Conservation (phyloP, 2,113 vertebrate species). For the Agapornis roseicollis region DNA sequence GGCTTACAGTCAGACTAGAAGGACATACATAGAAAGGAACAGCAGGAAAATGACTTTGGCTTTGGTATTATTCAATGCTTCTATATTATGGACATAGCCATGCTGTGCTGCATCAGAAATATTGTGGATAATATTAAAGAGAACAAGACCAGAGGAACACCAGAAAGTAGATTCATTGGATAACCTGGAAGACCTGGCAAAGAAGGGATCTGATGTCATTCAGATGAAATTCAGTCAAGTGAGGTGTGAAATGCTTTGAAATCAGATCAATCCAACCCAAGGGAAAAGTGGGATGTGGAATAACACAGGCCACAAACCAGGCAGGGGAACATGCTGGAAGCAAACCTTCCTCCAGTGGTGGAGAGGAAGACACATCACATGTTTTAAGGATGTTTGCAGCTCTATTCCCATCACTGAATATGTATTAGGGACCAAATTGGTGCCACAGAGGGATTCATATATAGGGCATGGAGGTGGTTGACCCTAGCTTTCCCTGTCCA, state of each 20-base stretch:
- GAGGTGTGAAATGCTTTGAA: not conserved
- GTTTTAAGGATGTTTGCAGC: not conserved
- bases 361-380: rapidly evolving
- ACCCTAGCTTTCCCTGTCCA: not conserved
- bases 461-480: not conserved
- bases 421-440: not conserved
- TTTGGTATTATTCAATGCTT: not conserved
- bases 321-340: not conserved
- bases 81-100: not conserved
- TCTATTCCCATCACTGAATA: not conserved
- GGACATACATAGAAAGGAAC: not conserved
- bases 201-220: not conserved
- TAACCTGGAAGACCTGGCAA: not conserved
- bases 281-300: not conserved
- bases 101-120: not conserved
- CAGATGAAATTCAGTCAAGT: not conserved
- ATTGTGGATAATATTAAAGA: not conserved
- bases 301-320: not conserved
- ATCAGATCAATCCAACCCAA: not conserved
- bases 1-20: not conserved
- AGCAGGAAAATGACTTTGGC: not conserved
- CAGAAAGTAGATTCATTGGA: not conserved
- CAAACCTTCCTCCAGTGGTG: not conserved
- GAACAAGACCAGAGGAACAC: not conserved
- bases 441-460: not conserved